Base-by-base conservation (phyloP, 1,140 invertebrate species). In the Caerostris extrusa region DNA sequence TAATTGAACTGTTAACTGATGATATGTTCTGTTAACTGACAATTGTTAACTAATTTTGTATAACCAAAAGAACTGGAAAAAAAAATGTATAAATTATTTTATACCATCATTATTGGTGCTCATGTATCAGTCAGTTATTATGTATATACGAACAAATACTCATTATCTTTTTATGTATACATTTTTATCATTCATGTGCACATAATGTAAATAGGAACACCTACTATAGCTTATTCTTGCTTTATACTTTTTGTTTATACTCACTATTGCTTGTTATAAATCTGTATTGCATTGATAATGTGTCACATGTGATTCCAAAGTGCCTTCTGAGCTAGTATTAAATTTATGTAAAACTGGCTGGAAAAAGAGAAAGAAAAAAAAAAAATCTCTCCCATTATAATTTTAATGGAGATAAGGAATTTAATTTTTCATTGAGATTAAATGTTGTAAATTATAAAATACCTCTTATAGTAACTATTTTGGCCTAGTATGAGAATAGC, bases 131-230 rank as follows among this genome's bases (percentile, higher is more conserved):
- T 88, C 86, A 88, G 5, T 88, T 58, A 88, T 67, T 67, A 57
- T 88, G 56, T 61, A 88, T 67, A 88, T 64, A 64, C 61, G 60
- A 87, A 61, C 60, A 88, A 88, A 88, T 64, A 88, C 61, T 64
- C 58, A 88, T 88, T 85, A 64, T 88, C 60, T 88, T 87, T 88
- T 88, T 88, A 61, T 88, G 86, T 88, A 88, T 88, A 88, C 61
- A 88, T 88, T 88, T 50, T 85, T 85, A 85, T 85, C 86, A 88
- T 88, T 88, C 57, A 53, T 88, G 58, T 64, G 86, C 86, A 88
- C 86, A 88, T 88, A 77, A 88, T 88, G 86, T 88, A 88, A 10
- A 88, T 88, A 88, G 8, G 7, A 34, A 88, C 86, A 88, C 86
- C 61, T 34, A 88, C 19, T 64, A 64, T 64, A 64, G 86, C 86